Percentiles rank a stretch among this genome's conserved stretches.
phyloP scores from a whole-genome alignment of 35 echinoderm and acorn worm genomes.

The Ophiothrix spiculata region DNA sequence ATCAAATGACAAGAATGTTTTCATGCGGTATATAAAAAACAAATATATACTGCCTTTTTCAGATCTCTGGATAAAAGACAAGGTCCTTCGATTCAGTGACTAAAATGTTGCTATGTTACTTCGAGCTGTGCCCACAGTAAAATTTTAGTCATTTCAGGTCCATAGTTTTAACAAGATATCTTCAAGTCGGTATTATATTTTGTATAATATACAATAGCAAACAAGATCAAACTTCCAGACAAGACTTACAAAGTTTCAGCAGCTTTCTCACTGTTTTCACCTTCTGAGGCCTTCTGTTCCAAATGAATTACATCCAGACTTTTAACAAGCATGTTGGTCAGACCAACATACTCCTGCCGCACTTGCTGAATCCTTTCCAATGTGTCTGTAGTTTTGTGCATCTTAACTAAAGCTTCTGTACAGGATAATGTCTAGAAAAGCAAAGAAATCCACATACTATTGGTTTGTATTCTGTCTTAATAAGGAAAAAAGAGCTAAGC shows the following conservation, averaged over 20 bases:
- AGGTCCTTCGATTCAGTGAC: not conserved
- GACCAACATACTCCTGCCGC: conserved; percentile 41
- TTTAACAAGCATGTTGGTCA: conserved; percentile 59
- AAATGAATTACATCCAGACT: conserved; percentile 60
- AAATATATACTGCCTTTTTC: no score
- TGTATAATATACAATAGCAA: not conserved
- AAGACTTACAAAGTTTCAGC: not conserved
- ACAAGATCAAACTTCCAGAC: not conserved
- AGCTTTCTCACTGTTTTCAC: not conserved
- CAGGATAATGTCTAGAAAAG: conserved; percentile 24
- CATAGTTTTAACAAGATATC: no score
- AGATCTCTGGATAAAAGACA: no score
- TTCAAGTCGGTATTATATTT: not conserved
- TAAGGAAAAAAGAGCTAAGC: no score
- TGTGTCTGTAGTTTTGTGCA: conserved; percentile 38
- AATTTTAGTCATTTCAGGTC: no score
- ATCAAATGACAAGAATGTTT: no score
- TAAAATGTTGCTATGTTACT: no score
- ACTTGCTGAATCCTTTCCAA: conserved; percentile 51
- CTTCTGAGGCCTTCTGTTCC: conserved; percentile 1
- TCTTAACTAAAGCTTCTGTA: conserved; percentile 38
- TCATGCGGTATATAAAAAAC: no score
- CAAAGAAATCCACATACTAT: not conserved
- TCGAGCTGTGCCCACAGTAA: no score
- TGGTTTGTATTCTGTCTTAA: no score